Conservation (phyloP, 2,797 vertebrate species). For the Eptatretus atami region DNA sequence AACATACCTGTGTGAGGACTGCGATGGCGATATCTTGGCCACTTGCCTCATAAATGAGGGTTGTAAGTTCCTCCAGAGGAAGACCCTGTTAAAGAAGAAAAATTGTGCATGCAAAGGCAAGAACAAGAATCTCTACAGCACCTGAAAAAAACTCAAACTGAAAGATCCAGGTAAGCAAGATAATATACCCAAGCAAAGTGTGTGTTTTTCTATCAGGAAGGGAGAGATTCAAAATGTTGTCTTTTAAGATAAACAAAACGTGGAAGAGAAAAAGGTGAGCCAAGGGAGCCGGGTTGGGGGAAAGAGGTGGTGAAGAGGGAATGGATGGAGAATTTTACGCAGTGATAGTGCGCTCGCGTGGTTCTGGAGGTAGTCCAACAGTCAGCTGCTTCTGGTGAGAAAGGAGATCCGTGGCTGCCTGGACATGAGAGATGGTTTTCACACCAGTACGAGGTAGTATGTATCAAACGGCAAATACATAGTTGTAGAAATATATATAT, state of each 20-base stretch:
- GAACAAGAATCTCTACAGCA: too few species aligned
- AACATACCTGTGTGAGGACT: conserved; percentile 58
- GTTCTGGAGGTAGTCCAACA: conserved; percentile 75
- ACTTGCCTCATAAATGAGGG: conserved; percentile 57
- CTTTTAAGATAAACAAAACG: too few species aligned
- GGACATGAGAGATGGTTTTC: background rate
- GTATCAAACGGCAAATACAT: too few species aligned
- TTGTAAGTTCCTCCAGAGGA: conserved; percentile 37
- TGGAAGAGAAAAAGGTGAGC: background rate
- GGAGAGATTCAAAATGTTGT: conserved; percentile 1
- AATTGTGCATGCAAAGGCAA: too few species aligned
- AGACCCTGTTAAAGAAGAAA: conserved; percentile 19
- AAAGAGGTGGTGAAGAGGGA: background rate
- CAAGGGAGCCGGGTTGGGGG: background rate
- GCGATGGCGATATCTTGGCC: conserved; percentile 52
- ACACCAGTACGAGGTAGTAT: background rate
- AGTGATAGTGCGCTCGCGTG: conserved; percentile 62
- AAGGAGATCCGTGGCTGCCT: conserved; percentile 75
- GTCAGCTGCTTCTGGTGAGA: conserved; percentile 93
- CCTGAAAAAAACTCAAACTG: too few species aligned
- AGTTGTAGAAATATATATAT: too few species aligned
- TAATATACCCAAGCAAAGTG: background rate
- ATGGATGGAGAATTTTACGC: conserved; percentile 29
- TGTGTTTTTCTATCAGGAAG: background rate
- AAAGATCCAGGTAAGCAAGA: too few species aligned